Conservation (phyloP, 2,113 vertebrate species). For the Ictalurus punctatus region DNA sequence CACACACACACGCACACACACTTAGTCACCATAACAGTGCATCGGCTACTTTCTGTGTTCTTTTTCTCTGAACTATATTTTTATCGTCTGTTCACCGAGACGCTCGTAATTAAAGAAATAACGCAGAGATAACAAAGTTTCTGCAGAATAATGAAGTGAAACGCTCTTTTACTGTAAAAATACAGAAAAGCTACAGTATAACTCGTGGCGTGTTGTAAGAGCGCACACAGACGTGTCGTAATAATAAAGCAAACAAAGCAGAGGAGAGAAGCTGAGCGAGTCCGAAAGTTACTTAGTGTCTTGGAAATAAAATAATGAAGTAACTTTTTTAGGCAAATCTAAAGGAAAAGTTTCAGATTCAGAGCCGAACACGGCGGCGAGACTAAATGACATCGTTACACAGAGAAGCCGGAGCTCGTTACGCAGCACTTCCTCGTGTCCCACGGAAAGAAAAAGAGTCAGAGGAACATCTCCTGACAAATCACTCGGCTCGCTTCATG, state of each 20-base stretch:
- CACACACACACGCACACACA: not conserved
- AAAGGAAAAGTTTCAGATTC: constrained; percentile 17
- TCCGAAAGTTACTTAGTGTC: not conserved
- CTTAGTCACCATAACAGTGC: not conserved
- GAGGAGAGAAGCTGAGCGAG: not conserved
- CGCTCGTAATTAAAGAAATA: constrained; percentile 1
- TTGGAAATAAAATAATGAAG: constrained; percentile 18
- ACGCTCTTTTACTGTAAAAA: not conserved
- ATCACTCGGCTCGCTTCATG: constrained; percentile 26
- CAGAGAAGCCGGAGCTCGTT: constrained; percentile 49
- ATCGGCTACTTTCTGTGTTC: not conserved
- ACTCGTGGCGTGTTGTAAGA: not conserved
- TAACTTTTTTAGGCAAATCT: constrained; percentile 16
- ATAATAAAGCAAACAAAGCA: not conserved
- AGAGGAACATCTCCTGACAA: constrained; percentile 44
- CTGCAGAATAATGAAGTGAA: not conserved
- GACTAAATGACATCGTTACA: constrained; percentile 39
- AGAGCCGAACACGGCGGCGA: constrained; percentile 1
- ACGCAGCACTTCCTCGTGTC: constrained; percentile 27
- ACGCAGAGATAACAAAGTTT: not conserved
- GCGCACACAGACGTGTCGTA: not conserved
- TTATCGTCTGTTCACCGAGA: not conserved
- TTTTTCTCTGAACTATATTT: not conserved
- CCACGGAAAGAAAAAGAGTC: constrained; percentile 29
- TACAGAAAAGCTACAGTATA: not conserved